phyloP scores from a whole-genome alignment of 2,888 invertebrate species.

The Dryadula phaetusa region DNA sequence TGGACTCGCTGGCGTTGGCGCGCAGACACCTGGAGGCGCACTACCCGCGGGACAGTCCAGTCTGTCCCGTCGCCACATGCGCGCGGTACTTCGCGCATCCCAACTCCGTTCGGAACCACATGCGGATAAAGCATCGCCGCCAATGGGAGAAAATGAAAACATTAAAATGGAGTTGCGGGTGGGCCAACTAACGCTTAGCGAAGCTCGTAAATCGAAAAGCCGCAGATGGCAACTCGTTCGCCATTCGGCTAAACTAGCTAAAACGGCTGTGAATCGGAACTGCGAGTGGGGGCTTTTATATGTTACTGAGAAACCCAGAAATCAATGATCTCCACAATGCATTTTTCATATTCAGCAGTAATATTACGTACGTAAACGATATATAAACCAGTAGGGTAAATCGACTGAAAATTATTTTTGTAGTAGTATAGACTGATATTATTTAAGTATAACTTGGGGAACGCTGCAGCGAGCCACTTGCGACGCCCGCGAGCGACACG shows the following conservation, averaged over 20 bases:
- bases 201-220: conserved; percentile 21
- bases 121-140: conserved; percentile 91
- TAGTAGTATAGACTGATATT: conserved; percentile 84
- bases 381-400: conserved; percentile 77
- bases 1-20: conserved; percentile 87
- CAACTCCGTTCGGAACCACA: conserved; percentile 94
- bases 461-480: conserved; percentile 44
- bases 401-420: conserved; percentile 84
- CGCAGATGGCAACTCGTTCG: conserved; percentile 43
- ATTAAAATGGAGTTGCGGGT: conserved; percentile 88
- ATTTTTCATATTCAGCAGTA: conserved; percentile 68
- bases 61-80: conserved; percentile 91
- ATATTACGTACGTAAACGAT: conserved; percentile 57
- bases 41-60: conserved; percentile 93
- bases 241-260: conserved; percentile 39
- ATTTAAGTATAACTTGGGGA: conserved; percentile 62
- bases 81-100: conserved; percentile 91
- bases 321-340: conserved; percentile 74
- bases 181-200: conserved; percentile 61
- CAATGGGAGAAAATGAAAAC: conserved; percentile 95
- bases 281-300: conserved; percentile 51
- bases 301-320: conserved; percentile 51
- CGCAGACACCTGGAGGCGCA: conserved; percentile 91
- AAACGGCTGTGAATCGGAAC: conserved; percentile 55
- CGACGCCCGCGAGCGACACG: not conserved